Base-by-base conservation (phyloP, 2,888 invertebrate species). In the Tachystola acroxantha region DNA sequence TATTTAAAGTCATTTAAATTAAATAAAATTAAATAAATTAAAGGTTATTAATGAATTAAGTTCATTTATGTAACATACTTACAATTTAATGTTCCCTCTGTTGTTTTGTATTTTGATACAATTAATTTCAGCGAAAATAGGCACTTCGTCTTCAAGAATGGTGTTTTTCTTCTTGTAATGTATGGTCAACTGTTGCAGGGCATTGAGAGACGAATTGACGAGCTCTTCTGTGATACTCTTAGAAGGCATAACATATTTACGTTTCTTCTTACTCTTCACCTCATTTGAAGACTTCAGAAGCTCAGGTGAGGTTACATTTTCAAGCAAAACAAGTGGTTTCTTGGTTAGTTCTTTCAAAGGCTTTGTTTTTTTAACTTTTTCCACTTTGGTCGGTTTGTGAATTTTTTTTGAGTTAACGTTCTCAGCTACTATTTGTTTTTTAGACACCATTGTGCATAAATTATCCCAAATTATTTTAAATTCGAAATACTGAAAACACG, bases 91-190 rank as follows among this genome's bases (percentile, higher is more conserved):
- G 47, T 91, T 88, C 37, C 90, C 88, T 37, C 76, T 86, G 1
- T 89, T 78, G 45, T 88, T 88, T 16, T 92, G 90, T 36, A 94
- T 89, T 78, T 91, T 93, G 24, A 92, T 88, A 40, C 89, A 88
- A 14, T 80, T 82, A 13, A 92, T 74, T 74, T 90, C 90, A 32
- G 90, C 70, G 58, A 89, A 89, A 54, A 92, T 76, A 7, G 89
- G 85, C 39, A 81, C 73, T 46, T 89, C 90, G 26, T 85, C 88
- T 12, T 88, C 82, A 48, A 92, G 89, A 27, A 92, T 66, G n/a
- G 62, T 54, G 42, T 82, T 85, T 39, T 75, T 81, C 28, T 77
- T 74, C 40, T 68, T 72, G 27, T 68, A 57, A 33, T 64, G 57
- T 19, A 46, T 44, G 9, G 63, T 48, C 38, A 85, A 47, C 40